These are phyloP conservation scores for Agapornis canus DNA, from an alignment of 2,797 vertebrate genomes.

Conservation along the genomic window DNA sequence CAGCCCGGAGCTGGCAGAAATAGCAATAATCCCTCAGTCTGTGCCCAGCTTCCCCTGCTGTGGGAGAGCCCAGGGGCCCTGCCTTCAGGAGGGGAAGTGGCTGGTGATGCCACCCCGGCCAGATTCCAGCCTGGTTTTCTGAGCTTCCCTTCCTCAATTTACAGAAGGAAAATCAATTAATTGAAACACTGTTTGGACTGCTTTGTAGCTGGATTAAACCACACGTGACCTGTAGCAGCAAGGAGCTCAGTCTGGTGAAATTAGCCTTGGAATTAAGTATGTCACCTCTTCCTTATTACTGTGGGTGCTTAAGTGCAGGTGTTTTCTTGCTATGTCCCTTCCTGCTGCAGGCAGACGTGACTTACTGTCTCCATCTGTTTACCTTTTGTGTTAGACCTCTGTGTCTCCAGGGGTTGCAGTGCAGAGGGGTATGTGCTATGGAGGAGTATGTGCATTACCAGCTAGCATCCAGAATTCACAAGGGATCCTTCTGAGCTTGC, in stretches of 20 bases:
- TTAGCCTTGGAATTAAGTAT: background rate
- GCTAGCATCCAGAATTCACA: background rate
- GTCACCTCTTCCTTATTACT: background rate
- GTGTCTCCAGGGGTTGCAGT: background rate
- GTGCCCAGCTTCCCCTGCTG: background rate
- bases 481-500: background rate
- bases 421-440: background rate
- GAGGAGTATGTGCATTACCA: background rate
- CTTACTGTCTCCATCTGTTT: background rate
- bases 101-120: background rate
- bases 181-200: background rate
- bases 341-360: background rate
- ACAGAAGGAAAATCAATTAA: background rate
- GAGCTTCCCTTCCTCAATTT: background rate
- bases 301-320: fast-evolving
- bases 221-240: background rate
- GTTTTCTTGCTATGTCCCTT: background rate
- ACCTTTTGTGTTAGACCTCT: fast-evolving
- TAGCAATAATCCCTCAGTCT: background rate
- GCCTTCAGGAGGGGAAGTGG: fast-evolving
- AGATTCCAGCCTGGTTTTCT: background rate
- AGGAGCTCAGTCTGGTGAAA: background rate
- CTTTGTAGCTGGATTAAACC: background rate
- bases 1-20: background rate
- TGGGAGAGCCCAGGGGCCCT: fast-evolving